phyloP scores from a whole-genome alignment of 2,888 invertebrate species.

The Meghimatium bilineatum region DNA sequence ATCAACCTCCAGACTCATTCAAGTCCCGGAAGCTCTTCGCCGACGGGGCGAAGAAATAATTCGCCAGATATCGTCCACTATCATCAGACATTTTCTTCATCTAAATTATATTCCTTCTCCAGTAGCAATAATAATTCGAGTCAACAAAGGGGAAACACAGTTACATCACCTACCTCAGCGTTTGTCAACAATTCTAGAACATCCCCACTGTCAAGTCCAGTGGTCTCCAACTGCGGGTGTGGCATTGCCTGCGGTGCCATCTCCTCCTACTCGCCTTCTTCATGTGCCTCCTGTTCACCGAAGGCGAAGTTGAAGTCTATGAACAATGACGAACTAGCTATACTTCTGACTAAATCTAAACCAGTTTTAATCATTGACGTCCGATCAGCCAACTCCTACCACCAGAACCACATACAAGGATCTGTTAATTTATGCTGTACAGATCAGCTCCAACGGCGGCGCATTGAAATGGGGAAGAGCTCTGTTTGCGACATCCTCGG shows the following conservation, averaged over 20 bases:
- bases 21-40: not conserved
- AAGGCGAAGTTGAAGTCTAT: slow-evolving; percentile 57
- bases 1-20: not conserved
- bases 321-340: slow-evolving; percentile 62
- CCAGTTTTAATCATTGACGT: slow-evolving; percentile 81
- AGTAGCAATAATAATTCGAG: slow-evolving; percentile 6
- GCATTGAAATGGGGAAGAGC: slow-evolving; percentile 84
- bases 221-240: slow-evolving; percentile 45
- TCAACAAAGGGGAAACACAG: slow-evolving; percentile 15
- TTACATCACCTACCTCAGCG: slow-evolving; percentile 36
- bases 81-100: slow-evolving; percentile 31
- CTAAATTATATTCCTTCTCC: not conserved
- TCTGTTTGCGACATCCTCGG: slow-evolving; percentile 83
- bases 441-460: slow-evolving; percentile 83
- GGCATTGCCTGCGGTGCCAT: slow-evolving; percentile 44
- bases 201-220: slow-evolving; percentile 52
- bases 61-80: slow-evolving; percentile 28
- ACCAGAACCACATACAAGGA: slow-evolving; percentile 83
- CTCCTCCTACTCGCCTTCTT: slow-evolving; percentile 31
- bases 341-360: slow-evolving; percentile 60
- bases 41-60: not conserved
- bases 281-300: slow-evolving; percentile 26
- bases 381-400: slow-evolving; percentile 84
- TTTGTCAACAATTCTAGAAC: slow-evolving; percentile 31
- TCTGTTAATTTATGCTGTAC: slow-evolving; percentile 84